Conservation (phyloP, 1,140 invertebrate genomes). For the Kradibia gibbosae region DNA sequence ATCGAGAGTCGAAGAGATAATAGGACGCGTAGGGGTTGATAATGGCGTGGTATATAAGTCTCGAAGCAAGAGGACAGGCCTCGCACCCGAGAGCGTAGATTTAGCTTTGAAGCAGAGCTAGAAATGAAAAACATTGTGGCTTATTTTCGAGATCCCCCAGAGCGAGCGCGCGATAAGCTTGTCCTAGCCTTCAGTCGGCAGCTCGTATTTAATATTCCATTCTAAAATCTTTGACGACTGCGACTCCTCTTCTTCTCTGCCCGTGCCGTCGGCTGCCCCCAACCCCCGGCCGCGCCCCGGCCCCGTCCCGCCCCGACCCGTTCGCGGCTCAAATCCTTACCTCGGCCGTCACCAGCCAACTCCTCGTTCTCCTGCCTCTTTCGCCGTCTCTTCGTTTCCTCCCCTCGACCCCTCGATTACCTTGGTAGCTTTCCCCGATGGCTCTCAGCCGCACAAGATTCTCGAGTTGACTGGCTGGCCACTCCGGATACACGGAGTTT, state of each 20-base stretch:
- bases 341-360: no score
- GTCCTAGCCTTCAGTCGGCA: slow-evolving; percentile 32
- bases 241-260: neutral
- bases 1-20: no score
- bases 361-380: no score
- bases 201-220: slow-evolving; percentile 46
- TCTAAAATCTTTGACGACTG: slow-evolving; percentile 40
- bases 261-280: slow-evolving; percentile 8
- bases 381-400: neutral
- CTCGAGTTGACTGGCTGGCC: slow-evolving; percentile 30
- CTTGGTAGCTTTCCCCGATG: neutral
- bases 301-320: neutral
- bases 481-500: neutral
- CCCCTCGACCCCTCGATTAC: neutral
- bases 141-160: slow-evolving; percentile 31
- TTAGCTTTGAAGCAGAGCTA: no score
- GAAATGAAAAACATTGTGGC: slow-evolving; percentile 18
- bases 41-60: no score
- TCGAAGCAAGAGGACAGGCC: no score
- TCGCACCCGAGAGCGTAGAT: no score
- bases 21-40: no score
- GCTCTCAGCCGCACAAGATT: neutral
- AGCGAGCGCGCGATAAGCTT: slow-evolving; percentile 45
- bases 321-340: no score
- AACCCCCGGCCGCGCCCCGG: neutral